phyloP scores from a whole-genome alignment of 2,113 vertebrate species.

The Thalassarche chlororhynchos region DNA sequence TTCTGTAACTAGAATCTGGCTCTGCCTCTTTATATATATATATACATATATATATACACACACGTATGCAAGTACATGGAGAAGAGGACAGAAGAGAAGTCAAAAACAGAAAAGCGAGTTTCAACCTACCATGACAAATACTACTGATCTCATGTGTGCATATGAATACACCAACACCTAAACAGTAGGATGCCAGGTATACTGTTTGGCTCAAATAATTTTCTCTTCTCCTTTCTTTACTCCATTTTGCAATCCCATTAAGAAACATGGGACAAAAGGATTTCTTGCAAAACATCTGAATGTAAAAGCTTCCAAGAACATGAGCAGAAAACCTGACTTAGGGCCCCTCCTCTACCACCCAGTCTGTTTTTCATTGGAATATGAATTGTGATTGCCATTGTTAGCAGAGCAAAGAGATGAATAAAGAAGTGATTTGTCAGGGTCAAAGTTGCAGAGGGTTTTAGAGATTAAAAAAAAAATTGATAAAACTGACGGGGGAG shows the following conservation, averaged over 20 bases:
- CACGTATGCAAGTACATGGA: neutral
- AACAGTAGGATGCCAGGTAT: neutral
- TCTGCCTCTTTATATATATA: neutral
- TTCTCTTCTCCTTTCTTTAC: neutral
- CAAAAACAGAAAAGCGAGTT: neutral
- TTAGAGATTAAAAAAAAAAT: neutral
- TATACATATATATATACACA: neutral
- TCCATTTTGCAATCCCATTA: neutral
- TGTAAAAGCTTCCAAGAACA: neutral
- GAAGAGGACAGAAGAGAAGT: neutral
- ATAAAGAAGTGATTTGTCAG: slow-evolving; percentile 18
- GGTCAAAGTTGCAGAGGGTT: neutral
- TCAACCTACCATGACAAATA: neutral
- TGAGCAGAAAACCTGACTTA: neutral
- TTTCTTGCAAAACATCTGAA: neutral
- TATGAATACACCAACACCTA: neutral
- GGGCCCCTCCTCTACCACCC: neutral
- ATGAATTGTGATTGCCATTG: neutral
- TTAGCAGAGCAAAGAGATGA: neutral
- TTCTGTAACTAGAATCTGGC: neutral
- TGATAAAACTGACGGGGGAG: neutral
- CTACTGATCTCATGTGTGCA: neutral
- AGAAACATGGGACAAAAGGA: neutral
- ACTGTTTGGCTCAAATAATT: neutral
- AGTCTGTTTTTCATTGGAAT: neutral